Conservation (phyloP, 2,888 invertebrate species). For the Meta bourneti region DNA sequence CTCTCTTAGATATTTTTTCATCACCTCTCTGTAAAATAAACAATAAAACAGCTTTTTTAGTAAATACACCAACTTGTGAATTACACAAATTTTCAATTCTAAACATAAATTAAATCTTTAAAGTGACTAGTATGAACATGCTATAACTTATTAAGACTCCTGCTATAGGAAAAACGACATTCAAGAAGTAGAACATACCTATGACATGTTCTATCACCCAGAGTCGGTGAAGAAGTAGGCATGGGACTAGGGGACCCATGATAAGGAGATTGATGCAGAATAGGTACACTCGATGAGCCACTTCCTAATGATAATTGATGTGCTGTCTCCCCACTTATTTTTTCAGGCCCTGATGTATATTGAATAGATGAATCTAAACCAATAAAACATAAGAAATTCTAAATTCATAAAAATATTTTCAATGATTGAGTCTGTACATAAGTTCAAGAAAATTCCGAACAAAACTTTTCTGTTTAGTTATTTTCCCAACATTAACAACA, state of each 20-base stretch:
- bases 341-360: constrained; percentile 61
- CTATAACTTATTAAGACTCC: too few relatives aligned
- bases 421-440: too few relatives aligned
- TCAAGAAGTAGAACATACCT: constrained; percentile 41
- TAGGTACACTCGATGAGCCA: constrained; percentile 80
- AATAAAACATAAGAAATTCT: background rate
- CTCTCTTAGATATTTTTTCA: constrained; percentile 97
- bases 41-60: too few relatives aligned
- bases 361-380: constrained; percentile 53
- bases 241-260: constrained; percentile 90
- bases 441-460: too few relatives aligned
- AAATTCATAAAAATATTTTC: too few relatives aligned
- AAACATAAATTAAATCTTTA: background rate
- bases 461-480: too few relatives aligned
- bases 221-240: constrained; percentile 82
- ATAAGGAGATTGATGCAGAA: constrained; percentile 84
- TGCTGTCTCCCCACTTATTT: constrained; percentile 66
- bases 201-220: constrained; percentile 77
- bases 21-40: constrained; percentile 85
- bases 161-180: too few relatives aligned
- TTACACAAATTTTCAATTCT: background rate
- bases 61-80: too few relatives aligned
- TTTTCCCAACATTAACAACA: too few relatives aligned
- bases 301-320: constrained; percentile 74
- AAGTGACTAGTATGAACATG: too few relatives aligned